Evolutionary conservation across 1,140 invertebrate species (phyloP).

Genomic region (Pararge aegeria): DNA sequence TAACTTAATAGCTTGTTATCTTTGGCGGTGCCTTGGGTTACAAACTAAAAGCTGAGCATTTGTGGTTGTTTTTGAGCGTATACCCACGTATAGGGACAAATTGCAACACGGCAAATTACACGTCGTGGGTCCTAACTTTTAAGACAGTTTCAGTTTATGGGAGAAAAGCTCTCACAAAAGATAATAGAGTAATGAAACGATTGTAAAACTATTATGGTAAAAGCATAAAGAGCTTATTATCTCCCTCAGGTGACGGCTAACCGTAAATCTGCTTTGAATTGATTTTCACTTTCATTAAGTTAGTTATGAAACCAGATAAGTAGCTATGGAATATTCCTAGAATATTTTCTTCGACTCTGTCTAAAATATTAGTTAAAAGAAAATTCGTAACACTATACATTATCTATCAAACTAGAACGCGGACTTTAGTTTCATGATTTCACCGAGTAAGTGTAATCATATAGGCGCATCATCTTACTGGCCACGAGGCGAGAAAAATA

Average conservation of each 20-base stretch:
- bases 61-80: too few species aligned
- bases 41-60: too few species aligned
- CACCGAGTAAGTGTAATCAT: slow-evolving; percentile 42
- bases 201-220: background rate
- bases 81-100: too few species aligned
- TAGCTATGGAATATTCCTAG: background rate
- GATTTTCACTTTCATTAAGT: background rate
- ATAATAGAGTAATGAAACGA: slow-evolving; percentile 1
- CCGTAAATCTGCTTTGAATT: background rate
- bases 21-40: too few species aligned
- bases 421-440: slow-evolving; percentile 55
- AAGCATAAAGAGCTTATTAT: background rate
- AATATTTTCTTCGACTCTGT: too few species aligned
- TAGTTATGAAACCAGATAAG: background rate
- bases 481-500: slow-evolving; percentile 64
- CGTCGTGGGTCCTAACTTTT: too few species aligned
- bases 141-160: too few species aligned
- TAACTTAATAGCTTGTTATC: too few species aligned
- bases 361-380: background rate
- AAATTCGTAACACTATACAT: slow-evolving; percentile 16
- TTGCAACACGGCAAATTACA: too few species aligned
- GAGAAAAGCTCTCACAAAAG: background rate
- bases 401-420: slow-evolving; percentile 19
- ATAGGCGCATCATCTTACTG: slow-evolving; percentile 51
- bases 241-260: background rate